phyloP scores from a whole-genome alignment of 2,113 vertebrate species.

The Pardalotus punctatus region DNA sequence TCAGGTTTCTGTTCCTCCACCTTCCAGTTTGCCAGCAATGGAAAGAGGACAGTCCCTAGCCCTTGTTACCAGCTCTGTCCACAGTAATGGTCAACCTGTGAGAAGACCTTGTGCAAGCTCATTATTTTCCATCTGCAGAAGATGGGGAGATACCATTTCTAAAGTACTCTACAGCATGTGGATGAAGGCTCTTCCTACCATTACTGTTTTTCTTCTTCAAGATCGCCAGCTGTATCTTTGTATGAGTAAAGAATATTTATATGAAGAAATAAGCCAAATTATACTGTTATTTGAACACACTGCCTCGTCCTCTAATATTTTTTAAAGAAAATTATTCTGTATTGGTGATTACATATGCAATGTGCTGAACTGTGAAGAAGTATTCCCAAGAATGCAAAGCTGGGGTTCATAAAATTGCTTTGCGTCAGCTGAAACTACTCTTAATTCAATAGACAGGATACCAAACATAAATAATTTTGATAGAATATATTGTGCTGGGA shows the following conservation, averaged over 20 bases:
- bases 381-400: background rate
- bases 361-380: background rate
- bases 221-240: background rate
- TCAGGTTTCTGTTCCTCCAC: background rate
- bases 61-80: background rate
- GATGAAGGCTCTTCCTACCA: background rate
- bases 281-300: background rate
- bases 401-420: background rate
- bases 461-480: background rate
- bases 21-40: background rate
- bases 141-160: background rate
- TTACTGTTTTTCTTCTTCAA: background rate
- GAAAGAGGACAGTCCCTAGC: fast-evolving
- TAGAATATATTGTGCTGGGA: background rate
- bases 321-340: background rate
- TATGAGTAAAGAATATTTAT: background rate
- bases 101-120: background rate
- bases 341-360: background rate
- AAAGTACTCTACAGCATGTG: background rate
- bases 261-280: background rate
- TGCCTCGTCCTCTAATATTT: background rate
- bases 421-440: background rate
- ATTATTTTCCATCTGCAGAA: background rate
- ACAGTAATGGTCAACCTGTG: background rate
- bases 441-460: background rate